Percentiles rank a stretch among this genome's conserved stretches.
Conservation (phyloP, 2,113 vertebrate genomes). For the Cercocebus atys region DNA sequence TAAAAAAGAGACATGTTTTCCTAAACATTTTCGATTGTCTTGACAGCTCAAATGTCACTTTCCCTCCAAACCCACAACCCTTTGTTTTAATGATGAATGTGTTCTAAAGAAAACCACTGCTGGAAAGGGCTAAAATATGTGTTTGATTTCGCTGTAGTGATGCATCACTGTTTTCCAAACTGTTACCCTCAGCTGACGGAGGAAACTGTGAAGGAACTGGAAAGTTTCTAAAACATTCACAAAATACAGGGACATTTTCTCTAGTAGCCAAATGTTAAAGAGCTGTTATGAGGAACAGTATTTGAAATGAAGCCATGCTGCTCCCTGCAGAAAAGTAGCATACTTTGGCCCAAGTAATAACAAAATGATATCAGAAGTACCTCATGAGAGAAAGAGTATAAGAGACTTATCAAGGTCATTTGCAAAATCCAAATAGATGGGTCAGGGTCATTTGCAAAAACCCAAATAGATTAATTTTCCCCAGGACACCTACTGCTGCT, state of each 20-base stretch:
- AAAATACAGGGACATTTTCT: neutral
- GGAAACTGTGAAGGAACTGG: neutral
- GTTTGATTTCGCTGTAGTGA: neutral
- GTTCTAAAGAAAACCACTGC: neutral
- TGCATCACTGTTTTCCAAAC: neutral
- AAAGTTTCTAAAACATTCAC: neutral
- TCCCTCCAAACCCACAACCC: neutral
- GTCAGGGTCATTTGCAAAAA: neutral
- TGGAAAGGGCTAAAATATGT: neutral
- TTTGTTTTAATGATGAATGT: conserved; percentile 53
- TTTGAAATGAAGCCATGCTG: neutral
- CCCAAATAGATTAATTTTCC: no score
- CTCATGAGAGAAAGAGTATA: neutral
- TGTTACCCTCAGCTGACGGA: neutral
- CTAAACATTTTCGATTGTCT: neutral
- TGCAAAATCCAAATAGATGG: neutral
- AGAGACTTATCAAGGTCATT: neutral
- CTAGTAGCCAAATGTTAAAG: neutral
- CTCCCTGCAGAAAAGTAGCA: neutral
- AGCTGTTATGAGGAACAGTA: rapidly evolving
- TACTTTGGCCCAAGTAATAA: neutral
- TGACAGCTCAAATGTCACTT: conserved; percentile 31
- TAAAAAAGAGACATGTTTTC: conserved; percentile 30
- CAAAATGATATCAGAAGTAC: neutral
- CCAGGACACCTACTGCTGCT: neutral